Base-by-base conservation (phyloP, 2,888 invertebrate species). In the Epinotia brunnichana region DNA sequence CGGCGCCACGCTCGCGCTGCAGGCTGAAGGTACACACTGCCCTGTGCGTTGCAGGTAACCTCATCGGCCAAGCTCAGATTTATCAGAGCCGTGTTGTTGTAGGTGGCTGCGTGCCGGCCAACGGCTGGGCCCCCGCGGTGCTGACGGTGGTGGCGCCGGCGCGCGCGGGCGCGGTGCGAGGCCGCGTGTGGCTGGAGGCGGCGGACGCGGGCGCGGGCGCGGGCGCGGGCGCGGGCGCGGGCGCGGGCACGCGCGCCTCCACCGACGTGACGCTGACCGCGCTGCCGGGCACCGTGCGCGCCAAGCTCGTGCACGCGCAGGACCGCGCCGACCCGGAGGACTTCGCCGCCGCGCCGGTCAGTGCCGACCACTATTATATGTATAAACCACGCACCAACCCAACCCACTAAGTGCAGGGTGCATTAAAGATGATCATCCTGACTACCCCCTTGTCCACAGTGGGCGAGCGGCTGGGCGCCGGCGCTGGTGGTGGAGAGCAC, bases 401-500 rank as follows among this genome's bases (percentile, higher is more conserved):
- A n/a, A n/a, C n/a, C n/a, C n/a, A n/a, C n/a, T n/a, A n/a, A n/a
- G n/a, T n/a, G n/a, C n/a, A n/a, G n/a, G n/a, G n/a, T n/a, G n/a
- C 21, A 24, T 24, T 24, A 24, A 24, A 24, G 21, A 2, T 24
- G 21, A 2, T 24, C 2, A 5, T 29, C 0, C 4, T 29, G 29
- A 5, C 7, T 4, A 5, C 29, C 29, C 24, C 13, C 9, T 4
- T 73, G 68, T 74, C 69, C 35, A 62, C 84, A 87, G 87, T 88
- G 85, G 83, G 84, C 83, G 76, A 75, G 80, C 77, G 76, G 93
- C 64, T 82, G 97, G 97, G 97, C 96, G 76, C 97, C 96, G 80
- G 95, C 96, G 79, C 92, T 99, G 74, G 95, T 95, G 83, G 95
- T 98, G 76, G 95, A 97, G 82, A 98, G 97, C 80, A 95, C 96